These are phyloP conservation scores for Microtus californicus DNA, from an alignment of 2,797 vertebrate genomes.

Conservation along the genomic window DNA sequence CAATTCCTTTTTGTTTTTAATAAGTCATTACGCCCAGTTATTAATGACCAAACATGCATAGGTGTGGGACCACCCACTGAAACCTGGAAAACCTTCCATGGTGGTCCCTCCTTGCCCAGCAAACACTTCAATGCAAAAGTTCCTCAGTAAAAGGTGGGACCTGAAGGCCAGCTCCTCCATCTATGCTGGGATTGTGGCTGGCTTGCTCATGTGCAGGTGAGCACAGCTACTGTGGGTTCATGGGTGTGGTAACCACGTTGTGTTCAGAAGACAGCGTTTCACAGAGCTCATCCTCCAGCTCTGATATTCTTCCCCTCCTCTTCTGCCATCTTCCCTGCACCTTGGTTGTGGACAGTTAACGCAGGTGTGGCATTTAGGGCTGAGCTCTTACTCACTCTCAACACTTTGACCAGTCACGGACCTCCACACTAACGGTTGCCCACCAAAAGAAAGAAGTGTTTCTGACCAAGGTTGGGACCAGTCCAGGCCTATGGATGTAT, in stretches of 20 bases:
- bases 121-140: not conserved
- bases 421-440: not conserved
- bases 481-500: not conserved
- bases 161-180: not conserved
- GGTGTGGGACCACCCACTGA: not conserved
- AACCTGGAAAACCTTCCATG: not conserved
- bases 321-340: not conserved
- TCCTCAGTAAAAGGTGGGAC: not conserved
- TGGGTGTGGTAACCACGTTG: no score
- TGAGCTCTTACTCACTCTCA: not conserved
- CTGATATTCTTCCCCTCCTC: not conserved
- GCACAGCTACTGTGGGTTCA: not conserved
- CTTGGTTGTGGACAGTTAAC: no score
- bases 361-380: no score
- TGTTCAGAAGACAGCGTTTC: not conserved
- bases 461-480: not conserved
- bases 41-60: not conserved
- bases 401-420: not conserved
- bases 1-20: not conserved
- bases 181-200: not conserved
- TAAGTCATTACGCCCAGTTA: not conserved
- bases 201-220: not conserved
- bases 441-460: not conserved
- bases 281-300: no score
- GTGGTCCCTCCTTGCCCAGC: not conserved